These are phyloP conservation scores for Cydia fagiglandana DNA, from an alignment of 1,140 invertebrate species.

Conservation along the genomic window DNA sequence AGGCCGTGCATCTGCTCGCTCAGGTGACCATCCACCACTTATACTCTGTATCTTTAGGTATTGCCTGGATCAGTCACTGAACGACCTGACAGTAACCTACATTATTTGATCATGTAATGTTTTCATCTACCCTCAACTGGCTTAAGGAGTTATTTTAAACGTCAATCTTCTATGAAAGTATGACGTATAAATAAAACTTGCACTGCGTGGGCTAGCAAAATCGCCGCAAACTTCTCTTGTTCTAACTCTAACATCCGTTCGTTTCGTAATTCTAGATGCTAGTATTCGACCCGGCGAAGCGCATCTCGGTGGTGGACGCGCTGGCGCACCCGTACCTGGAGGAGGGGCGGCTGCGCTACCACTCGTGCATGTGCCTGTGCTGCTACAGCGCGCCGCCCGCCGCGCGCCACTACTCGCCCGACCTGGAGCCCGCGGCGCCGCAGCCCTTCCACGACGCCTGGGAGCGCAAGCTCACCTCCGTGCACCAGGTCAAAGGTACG, in stretches of 20 bases:
- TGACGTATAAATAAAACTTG: no score
- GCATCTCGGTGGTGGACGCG: conserved; percentile 96
- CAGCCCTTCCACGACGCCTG: conserved; percentile 95
- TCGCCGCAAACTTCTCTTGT: no score
- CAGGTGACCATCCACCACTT: conserved; percentile 65
- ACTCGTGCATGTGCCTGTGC: conserved; percentile 99
- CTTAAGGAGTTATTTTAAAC: no score
- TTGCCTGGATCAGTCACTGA: no score
- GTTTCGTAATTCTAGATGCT: conserved; percentile 94
- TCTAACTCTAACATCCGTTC: background rate
- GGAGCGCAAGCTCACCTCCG: conserved; percentile 95
- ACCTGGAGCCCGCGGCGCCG: conserved; percentile 95
- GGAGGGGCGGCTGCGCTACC: conserved; percentile 97
- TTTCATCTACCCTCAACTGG: no score
- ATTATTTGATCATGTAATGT: no score
- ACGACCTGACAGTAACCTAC: no score
- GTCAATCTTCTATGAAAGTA: no score
- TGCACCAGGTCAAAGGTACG: conserved; percentile 93
- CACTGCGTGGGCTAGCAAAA: no score
- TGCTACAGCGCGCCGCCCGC: conserved; percentile 84
- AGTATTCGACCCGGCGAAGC: conserved; percentile 98
- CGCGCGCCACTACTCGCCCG: conserved; percentile 91
- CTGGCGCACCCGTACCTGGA: conserved; percentile 98
- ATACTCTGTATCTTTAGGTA: no score
- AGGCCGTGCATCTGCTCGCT: conserved; percentile 94